These are phyloP conservation scores for Buteo buteo DNA, from an alignment of 2,113 vertebrate genomes.

Conservation along the genomic window DNA sequence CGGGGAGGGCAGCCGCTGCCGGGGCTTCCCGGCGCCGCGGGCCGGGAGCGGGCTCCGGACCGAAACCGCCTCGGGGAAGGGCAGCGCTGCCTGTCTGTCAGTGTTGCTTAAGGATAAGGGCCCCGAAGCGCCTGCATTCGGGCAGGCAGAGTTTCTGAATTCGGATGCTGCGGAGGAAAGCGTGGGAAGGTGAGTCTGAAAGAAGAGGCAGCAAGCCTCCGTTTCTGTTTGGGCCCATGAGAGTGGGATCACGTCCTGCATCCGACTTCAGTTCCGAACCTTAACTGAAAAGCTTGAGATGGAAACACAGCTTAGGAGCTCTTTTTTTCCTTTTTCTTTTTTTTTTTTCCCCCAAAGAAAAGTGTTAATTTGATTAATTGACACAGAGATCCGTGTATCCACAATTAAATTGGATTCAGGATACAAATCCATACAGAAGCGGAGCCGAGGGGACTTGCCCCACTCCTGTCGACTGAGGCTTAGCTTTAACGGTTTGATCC, in stretches of 20 bases:
- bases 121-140: not conserved
- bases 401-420: not conserved
- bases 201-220: not conserved
- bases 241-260: fast-evolving
- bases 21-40: not conserved
- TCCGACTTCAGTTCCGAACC: not conserved
- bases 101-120: not conserved
- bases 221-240: fast-evolving
- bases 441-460: not conserved
- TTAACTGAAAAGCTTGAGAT: not conserved
- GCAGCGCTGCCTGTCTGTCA: not conserved
- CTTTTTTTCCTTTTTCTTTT: no score
- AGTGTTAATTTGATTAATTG: not conserved
- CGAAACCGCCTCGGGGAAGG: not conserved
- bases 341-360: not conserved
- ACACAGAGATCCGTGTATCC: not conserved
- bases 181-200: not conserved
- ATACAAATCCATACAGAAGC: not conserved
- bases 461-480: not conserved
- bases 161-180: not conserved
- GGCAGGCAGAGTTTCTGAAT: not conserved
- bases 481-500: not conserved
- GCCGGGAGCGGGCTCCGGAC: not conserved
- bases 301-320: not conserved
- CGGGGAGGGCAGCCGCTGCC: no score